Conservation (phyloP, 30 jellyfish, hydroid and myxozoan genomes). For the Turritopsis dohrnii region DNA sequence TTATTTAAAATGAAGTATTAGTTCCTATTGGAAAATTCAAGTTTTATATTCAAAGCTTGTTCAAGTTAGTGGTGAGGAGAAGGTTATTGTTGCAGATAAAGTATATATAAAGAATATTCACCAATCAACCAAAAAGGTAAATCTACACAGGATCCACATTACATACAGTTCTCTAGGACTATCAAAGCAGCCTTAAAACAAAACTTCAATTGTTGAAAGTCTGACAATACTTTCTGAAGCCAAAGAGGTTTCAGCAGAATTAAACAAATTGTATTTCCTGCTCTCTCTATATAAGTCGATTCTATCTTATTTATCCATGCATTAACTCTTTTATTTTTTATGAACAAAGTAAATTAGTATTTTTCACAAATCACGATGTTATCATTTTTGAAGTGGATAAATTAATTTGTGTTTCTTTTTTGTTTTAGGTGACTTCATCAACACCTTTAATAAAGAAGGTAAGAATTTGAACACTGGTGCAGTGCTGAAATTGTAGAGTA, state of each 20-base stretch:
- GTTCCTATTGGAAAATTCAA: neutral
- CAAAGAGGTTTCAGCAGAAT: neutral
- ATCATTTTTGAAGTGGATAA: neutral
- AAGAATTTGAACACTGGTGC: neutral
- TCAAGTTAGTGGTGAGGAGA: neutral
- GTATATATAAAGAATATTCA: neutral
- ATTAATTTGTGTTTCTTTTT: neutral
- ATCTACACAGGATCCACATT: neutral
- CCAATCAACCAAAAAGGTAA: neutral
- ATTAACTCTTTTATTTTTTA: neutral
- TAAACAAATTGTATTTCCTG: neutral
- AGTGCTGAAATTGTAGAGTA: neutral
- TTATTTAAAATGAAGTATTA: neutral
- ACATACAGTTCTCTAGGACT: neutral
- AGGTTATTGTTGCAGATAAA: neutral
- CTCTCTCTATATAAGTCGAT: neutral
- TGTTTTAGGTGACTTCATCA: neutral
- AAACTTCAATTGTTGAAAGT: neutral
- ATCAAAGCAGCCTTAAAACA: neutral
- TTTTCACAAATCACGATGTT: neutral
- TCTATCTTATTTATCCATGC: neutral
- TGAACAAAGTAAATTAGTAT: neutral
- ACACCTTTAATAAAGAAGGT: neutral
- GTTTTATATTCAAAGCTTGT: neutral
- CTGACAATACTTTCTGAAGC: neutral